Evolutionary conservation across 1,140 invertebrate species (phyloP).

Genomic region (Drosophila lini): DNA sequence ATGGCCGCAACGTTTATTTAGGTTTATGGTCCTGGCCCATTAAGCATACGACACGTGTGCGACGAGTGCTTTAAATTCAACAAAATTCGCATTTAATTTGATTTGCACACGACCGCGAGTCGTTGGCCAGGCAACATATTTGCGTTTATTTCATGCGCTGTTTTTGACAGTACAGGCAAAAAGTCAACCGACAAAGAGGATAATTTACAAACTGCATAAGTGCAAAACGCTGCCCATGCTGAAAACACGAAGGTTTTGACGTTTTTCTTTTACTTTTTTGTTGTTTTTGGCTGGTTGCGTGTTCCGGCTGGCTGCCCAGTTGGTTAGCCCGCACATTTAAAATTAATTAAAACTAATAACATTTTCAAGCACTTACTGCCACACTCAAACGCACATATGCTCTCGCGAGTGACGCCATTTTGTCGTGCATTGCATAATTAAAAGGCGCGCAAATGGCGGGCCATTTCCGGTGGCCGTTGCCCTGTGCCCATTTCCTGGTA

Average conservation of each 20-base stretch:
- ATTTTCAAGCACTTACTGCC: slow-evolving; percentile 50
- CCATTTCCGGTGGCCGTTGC: slow-evolving; percentile 56
- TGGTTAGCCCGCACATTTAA: slow-evolving; percentile 45
- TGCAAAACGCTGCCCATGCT: slow-evolving; percentile 30
- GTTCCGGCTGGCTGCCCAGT: slow-evolving; percentile 21
- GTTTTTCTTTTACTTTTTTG: background rate
- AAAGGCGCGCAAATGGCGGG: slow-evolving; percentile 54
- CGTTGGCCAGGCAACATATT: slow-evolving; percentile 22
- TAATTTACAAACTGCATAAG: slow-evolving; percentile 35
- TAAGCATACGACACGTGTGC: slow-evolving; percentile 53
- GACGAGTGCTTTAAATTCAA: slow-evolving; percentile 46
- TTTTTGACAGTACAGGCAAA: slow-evolving; percentile 5
- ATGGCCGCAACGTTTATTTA: slow-evolving; percentile 49
- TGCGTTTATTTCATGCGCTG: slow-evolving; percentile 2
- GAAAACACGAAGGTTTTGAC: slow-evolving; percentile 23
- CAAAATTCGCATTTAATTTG: slow-evolving; percentile 65
- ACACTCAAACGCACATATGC: slow-evolving; percentile 17
- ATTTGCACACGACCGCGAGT: slow-evolving; percentile 35
- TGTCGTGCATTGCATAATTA: slow-evolving; percentile 67
- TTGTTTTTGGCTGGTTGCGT: slow-evolving; percentile 32
- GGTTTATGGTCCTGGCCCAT: slow-evolving; percentile 39
- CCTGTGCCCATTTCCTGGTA: background rate
- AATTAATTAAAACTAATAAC: slow-evolving; percentile 76
- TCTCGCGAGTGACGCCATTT: slow-evolving; percentile 49
- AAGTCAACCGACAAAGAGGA: slow-evolving; percentile 28